Conservation (phyloP, 2,797 vertebrate genomes). For the Toxotes lorentzi region DNA sequence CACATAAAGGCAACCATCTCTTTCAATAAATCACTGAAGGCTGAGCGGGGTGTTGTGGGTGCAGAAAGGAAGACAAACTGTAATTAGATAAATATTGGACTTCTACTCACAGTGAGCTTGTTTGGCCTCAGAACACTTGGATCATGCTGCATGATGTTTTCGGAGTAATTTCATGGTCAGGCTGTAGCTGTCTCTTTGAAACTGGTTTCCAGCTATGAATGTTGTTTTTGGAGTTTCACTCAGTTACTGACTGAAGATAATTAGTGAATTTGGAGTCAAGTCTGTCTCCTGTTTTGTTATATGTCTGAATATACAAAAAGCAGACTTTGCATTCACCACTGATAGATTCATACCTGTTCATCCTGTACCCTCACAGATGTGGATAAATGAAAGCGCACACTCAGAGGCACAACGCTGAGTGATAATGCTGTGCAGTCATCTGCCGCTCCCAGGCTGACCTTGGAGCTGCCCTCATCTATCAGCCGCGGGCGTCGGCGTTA, state of each 20-base stretch:
- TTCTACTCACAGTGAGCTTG: neutral
- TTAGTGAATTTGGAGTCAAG: neutral
- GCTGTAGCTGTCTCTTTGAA: neutral
- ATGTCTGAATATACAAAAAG: neutral
- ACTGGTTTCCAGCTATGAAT: neutral
- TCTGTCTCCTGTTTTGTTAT: neutral
- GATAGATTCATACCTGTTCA: neutral
- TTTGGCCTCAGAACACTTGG: neutral
- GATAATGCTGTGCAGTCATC: conserved; percentile 57
- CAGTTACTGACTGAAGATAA: neutral
- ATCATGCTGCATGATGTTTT: neutral
- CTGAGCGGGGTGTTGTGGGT: neutral
- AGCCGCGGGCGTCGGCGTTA: conserved; percentile 50
- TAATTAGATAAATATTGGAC: conserved; percentile 14
- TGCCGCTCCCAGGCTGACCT: conserved; percentile 65
- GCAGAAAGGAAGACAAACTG: neutral
- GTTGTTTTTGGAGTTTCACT: conserved; percentile 4
- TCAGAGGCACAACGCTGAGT: conserved; percentile 4
- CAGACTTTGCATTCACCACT: neutral
- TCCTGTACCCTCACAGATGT: neutral
- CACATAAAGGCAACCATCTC: neutral
- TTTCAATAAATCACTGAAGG: neutral
- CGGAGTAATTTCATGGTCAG: neutral
- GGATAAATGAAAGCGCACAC: neutral
- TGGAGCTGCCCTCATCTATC: conserved; percentile 69